Percentiles rank a stretch among this genome's conserved stretches.
These are phyloP conservation scores for Odontothrips loti DNA, from an alignment of 2,888 invertebrate species.

Conservation along the genomic window DNA sequence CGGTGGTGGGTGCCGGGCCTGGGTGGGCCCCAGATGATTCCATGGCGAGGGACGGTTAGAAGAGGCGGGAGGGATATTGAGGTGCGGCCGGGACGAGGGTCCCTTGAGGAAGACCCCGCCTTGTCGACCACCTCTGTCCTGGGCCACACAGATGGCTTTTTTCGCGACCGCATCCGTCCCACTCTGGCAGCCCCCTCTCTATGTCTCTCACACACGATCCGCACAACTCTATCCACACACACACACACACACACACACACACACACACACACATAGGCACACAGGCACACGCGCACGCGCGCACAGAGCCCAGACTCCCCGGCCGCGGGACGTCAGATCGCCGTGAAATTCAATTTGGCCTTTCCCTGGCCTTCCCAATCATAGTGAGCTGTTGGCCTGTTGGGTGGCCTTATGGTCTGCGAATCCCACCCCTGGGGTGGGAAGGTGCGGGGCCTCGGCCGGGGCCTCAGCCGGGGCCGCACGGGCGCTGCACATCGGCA, in stretches of 20 bases:
- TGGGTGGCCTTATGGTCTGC: background rate
- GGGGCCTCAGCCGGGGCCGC: too few species aligned
- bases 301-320: background rate
- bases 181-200: too few species aligned
- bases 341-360: conserved; percentile 25
- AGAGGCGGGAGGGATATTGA: background rate
- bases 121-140: background rate
- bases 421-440: too few species aligned
- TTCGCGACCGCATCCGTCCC: background rate
- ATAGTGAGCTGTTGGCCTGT: conserved; percentile 14
- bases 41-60: background rate
- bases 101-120: background rate
- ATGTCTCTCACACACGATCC: too few species aligned
- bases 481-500: too few species aligned
- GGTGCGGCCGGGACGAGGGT: background rate
- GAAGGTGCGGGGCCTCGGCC: too few species aligned
- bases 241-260: too few species aligned
- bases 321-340: conserved; percentile 9
- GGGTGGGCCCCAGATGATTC: background rate
- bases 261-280: too few species aligned
- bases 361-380: conserved; percentile 12
- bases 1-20: background rate
- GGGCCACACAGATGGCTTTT: conserved; percentile 9
- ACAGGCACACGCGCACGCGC: too few species aligned
- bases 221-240: too few species aligned